Base-by-base conservation (phyloP, 92 coral and sea anemone genomes). In the Porites cylindrica region DNA sequence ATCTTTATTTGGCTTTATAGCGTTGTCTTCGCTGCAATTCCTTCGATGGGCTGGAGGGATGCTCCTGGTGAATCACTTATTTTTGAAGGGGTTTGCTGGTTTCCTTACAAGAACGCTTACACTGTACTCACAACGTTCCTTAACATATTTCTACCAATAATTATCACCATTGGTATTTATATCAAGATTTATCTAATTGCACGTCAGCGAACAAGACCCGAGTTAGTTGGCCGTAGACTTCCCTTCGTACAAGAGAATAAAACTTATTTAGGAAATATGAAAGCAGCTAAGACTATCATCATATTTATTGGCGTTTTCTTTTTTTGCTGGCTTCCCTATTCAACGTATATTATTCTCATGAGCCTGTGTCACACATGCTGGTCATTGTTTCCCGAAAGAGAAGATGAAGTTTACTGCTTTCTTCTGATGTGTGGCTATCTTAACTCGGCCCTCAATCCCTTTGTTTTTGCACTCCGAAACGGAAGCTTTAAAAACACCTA, bases 41-140 rank as follows among this genome's bases (percentile, higher is more conserved):
- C 98, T 6, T 79, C 81, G 12, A 78, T 92, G 91, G 98, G 96
- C 1, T 96, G 98, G 98, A 90, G 85, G 18, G 12, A 26, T 18
- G 71, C 84, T 26, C 76, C 54, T 2, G 79, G 86, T 4, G 62
- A 74, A 74, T 65, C 78, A 4, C 7, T 82, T 77, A 32, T 78
- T 51, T 21, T 51, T 54, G 12, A 87, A n/a, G 89, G 63, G 54
- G 32, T 38, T 51, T 93, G 96, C 54, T 78, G 76, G 60, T 93
- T 90, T 61, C 93, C 89, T 12, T 70, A 83, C 77, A 84, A 86
- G 2, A 29, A 26, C 6, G 70, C 43, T 51, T 90, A 65, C 70
- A 59, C 89, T 58, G 72, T 77, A 9, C 64, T 93, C n/a, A 87
- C 86, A 51, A 56, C 84, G 1, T 83, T 84, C 60, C 75, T 88